phyloP scores from a whole-genome alignment of 2,113 vertebrate genomes.

The Hemicordylus capensis region DNA sequence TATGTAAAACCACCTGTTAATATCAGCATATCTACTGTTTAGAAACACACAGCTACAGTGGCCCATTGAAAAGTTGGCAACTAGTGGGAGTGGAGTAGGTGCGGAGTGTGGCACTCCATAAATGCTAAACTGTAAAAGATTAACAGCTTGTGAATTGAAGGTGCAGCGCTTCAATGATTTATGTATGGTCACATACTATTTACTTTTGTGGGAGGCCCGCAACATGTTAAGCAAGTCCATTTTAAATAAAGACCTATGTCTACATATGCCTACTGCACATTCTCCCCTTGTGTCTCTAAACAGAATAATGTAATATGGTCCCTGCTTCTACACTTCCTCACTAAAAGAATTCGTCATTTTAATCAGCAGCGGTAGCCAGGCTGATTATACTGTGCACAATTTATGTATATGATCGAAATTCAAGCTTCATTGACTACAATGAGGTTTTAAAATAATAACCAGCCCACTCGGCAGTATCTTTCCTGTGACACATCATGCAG shows the following conservation, averaged over 20 bases:
- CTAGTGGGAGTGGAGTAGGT: too few species aligned
- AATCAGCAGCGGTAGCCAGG: background rate
- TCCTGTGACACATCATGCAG: background rate
- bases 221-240: background rate
- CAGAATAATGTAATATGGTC: background rate
- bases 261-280: background rate
- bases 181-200: background rate
- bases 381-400: background rate
- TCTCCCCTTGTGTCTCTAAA: slow-evolving; percentile 37
- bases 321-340: slow-evolving; percentile 5
- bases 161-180: background rate
- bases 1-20: too few species aligned
- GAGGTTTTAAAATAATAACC: background rate
- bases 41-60: background rate
- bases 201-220: background rate
- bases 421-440: background rate
- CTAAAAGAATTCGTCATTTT: background rate
- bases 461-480: rapidly evolving
- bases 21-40: background rate
- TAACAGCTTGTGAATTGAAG: background rate
- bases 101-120: background rate
- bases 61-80: background rate
- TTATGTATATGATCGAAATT: background rate
- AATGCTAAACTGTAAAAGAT: background rate
- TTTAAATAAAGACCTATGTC: background rate